Evolutionary conservation across 2,113 vertebrate species (phyloP), one percentile per base, ranked within the genome.

Genomic region (Ahaetulla prasina): DNA sequence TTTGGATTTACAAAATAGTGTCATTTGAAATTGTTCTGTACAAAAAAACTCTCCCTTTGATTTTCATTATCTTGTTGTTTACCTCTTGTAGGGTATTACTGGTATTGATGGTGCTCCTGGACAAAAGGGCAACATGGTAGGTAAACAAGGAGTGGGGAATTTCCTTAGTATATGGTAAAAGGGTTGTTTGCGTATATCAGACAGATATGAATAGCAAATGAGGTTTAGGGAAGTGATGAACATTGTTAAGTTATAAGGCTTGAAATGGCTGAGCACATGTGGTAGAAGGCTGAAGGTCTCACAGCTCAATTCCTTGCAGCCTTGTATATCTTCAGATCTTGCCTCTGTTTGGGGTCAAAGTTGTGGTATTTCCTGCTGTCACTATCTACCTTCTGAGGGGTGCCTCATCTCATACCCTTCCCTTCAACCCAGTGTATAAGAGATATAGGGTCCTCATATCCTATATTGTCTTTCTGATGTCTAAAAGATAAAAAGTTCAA

Each of bases 121-220:
- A 0, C 95, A 97, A 94, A 99, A 99, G 96, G 99, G 99, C 94
- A 98, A 99, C 25, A 93, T 93, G 98, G 99, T 99, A 94, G 8
- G 98, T 94, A 54, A 88, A 54, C 23, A 49, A 22, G 11, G 7
- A 57, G 16, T 49, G 43, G 39, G 8, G 9, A 3, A 4, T 22
- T 45, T 54, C 35, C 39, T 39, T 84, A 18, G 27, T 30, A 23
- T 45, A n/a, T n/a, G 49, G 4, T 47, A 54, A 53, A 92, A 25
- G 85, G 20, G 35, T 39, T 63, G 30, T 39, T 22, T 11, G 14
- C 25, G 14, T 88, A 18, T 54, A 14, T 3, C 35, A 20, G 35
- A 87, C 2, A 30, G 8, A 27, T 18, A 52, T 68, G 85, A 30
- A 22, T 88, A 7, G 11, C 14, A 60, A 87, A 91, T 39, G n/a